Percentiles rank a stretch among this genome's conserved stretches.
Evolutionary conservation across 2,888 invertebrate species (phyloP).

Genomic region (Eupeodes latifasciatus): DNA sequence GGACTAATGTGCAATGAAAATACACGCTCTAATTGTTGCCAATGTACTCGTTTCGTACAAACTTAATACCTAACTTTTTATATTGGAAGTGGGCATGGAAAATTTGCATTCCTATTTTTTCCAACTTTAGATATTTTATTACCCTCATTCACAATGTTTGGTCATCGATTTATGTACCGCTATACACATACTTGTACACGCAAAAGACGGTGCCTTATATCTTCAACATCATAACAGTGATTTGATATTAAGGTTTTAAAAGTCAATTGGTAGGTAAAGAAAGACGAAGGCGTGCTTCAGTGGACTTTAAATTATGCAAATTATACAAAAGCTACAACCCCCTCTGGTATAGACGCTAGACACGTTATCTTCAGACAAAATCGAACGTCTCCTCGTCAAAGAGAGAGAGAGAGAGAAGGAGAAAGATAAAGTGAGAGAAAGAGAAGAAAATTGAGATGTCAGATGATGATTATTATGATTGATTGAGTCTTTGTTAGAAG

Average conservation of each 20-base stretch:
- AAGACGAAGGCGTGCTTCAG: constrained; percentile 1
- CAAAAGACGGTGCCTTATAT: background rate
- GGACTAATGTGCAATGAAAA: background rate
- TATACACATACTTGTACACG: background rate
- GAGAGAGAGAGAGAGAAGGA: background rate
- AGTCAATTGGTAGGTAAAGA: background rate
- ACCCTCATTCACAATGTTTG: background rate
- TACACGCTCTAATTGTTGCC: constrained; percentile 36
- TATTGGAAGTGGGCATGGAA: background rate
- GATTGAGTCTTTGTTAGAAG: constrained; percentile 26
- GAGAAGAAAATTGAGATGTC: constrained; percentile 27
- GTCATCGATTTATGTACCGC: background rate
- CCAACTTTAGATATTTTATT: background rate
- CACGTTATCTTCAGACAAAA: constrained; percentile 1
- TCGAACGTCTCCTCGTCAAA: background rate
- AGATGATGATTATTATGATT: constrained; percentile 24
- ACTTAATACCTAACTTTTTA: constrained; percentile 1
- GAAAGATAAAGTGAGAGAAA: background rate
- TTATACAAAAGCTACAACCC: background rate
- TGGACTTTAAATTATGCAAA: constrained; percentile 27
- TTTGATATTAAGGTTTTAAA: constrained; percentile 2
- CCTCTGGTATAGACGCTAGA: background rate
- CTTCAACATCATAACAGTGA: constrained; percentile 16
- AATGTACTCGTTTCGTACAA: background rate
- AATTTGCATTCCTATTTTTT: constrained; percentile 28